A percentile compares a stretch with the other conserved stretches of the same genome.
Conservation (phyloP, 2,113 vertebrate genomes). For the Desmodus rotundus region DNA sequence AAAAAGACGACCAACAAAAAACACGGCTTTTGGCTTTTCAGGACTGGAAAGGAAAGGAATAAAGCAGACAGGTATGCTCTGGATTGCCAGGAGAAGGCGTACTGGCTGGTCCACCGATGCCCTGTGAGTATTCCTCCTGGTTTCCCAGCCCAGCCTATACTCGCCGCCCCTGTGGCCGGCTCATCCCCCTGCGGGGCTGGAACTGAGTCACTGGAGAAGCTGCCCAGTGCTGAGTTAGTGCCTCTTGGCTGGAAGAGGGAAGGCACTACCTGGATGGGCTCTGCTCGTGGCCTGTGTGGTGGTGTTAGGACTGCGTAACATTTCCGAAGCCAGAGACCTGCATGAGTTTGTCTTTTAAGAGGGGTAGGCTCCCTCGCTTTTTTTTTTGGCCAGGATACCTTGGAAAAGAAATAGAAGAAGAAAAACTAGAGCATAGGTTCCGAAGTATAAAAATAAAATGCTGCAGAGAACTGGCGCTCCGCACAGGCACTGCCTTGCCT, state of each 20-base stretch:
- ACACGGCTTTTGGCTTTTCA: constrained; percentile 73
- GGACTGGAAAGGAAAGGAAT: constrained; percentile 94
- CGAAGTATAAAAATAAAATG: background rate
- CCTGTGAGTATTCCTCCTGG: constrained; percentile 84
- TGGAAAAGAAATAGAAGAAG: background rate
- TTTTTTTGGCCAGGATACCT: background rate
- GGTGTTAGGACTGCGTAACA: background rate
- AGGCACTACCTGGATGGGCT: fast-evolving
- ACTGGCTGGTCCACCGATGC: constrained; percentile 95
- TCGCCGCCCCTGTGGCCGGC: fast-evolving
- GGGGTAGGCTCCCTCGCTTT: background rate
- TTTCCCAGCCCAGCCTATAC: fast-evolving
- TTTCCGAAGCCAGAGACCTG: background rate
- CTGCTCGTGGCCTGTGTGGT: background rate
- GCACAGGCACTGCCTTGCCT: background rate
- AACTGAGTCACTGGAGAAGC: background rate
- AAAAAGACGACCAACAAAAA: background rate
- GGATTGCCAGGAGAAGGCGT: constrained; percentile 97
- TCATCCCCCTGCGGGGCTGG: background rate
- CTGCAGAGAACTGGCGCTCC: fast-evolving
- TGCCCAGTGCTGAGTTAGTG: too few species aligned
- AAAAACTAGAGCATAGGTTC: background rate
- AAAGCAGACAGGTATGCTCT: constrained; percentile 93
- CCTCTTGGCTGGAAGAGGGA: background rate
- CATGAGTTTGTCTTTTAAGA: background rate